A percentile compares a stretch with the other conserved stretches of the same genome.
Conservation (phyloP, 1,140 invertebrate species). For the Aphelinus certus region DNA sequence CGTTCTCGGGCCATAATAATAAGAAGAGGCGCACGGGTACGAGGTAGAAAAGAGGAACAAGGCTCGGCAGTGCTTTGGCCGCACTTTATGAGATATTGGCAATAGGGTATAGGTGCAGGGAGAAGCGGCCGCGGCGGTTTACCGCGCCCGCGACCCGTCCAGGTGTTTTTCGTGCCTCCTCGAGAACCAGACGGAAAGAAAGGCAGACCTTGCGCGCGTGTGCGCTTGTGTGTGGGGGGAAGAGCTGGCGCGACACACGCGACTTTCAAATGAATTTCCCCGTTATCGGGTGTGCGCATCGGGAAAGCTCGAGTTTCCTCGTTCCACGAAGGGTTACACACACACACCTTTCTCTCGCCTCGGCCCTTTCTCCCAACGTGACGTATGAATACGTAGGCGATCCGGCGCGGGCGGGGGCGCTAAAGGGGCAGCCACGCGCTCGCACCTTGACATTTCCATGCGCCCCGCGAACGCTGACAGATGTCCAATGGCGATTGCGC, state of each 20-base stretch:
- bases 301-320: slow-evolving; percentile 22
- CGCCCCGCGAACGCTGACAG: background rate
- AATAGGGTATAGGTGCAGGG: background rate
- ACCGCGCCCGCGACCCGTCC: slow-evolving; percentile 24
- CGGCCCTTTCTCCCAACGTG: background rate
- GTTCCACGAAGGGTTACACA: background rate
- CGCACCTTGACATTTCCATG: slow-evolving; percentile 8
- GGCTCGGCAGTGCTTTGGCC: background rate
- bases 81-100: slow-evolving; percentile 36
- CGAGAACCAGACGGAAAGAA: background rate
- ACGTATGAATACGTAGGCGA: too few species aligned
- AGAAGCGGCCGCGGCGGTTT: slow-evolving; percentile 15
- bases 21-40: too few species aligned
- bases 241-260: background rate
- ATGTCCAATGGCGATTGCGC: background rate
- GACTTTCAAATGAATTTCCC: slow-evolving; percentile 32
- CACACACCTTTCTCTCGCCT: background rate
- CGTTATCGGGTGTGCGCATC: slow-evolving; percentile 2
- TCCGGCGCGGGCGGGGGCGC: background rate
- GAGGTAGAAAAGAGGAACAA: background rate
- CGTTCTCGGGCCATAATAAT: background rate
- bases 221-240: background rate
- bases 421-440: too few species aligned
- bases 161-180: slow-evolving; percentile 11
- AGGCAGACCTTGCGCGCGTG: background rate